These are phyloP conservation scores for Tenthredo distinguenda DNA, from an alignment of 2,888 invertebrate species.

Conservation along the genomic window DNA sequence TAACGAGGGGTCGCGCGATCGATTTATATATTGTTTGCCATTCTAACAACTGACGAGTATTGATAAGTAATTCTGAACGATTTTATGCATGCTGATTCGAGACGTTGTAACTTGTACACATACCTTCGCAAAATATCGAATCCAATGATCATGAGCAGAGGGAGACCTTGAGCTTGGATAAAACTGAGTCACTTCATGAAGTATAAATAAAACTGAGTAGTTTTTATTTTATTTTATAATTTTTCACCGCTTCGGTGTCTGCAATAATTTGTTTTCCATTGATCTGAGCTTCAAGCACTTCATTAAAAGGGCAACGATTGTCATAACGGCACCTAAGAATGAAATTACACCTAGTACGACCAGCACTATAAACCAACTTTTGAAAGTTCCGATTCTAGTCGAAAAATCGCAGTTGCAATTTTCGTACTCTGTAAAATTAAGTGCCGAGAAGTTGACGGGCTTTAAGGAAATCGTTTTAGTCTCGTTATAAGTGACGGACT, in stretches of 20 bases:
- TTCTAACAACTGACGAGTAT: neutral
- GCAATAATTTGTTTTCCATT: conserved; percentile 69
- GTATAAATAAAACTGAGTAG: neutral
- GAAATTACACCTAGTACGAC: conserved; percentile 71
- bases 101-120: neutral
- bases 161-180: neutral
- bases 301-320: conserved; percentile 67
- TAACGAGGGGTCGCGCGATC: neutral
- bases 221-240: neutral
- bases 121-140: neutral
- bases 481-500: conserved; percentile 64
- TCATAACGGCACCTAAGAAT: conserved; percentile 69
- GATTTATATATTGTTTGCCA: neutral
- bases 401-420: conserved; percentile 71
- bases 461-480: conserved; percentile 66
- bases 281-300: conserved; percentile 69
- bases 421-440: conserved; percentile 69
- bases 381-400: conserved; percentile 70
- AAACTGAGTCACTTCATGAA: neutral
- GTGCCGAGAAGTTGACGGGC: conserved; percentile 70
- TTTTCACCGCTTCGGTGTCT: conserved; percentile 67
- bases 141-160: neutral
- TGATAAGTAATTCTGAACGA: neutral
- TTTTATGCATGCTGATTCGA: neutral
- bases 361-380: conserved; percentile 72